Conservation (phyloP, 2,113 vertebrate genomes). For the Pelodiscus sinensis region DNA sequence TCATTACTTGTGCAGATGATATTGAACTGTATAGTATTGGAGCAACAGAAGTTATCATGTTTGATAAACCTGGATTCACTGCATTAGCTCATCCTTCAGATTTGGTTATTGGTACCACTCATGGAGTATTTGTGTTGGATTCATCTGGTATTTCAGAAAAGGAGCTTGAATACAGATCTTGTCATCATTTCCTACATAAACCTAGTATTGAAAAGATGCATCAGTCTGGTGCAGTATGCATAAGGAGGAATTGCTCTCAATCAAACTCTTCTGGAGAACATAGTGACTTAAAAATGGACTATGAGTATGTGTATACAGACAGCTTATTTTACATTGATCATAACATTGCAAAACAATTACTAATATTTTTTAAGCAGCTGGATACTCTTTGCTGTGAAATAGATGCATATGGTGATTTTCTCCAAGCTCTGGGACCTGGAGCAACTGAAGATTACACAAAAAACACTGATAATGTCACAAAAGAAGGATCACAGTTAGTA, state of each 20-base stretch:
- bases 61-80: slow-evolving; percentile 89
- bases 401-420: slow-evolving; percentile 95
- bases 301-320: slow-evolving; percentile 90
- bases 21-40: slow-evolving; percentile 89
- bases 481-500: slow-evolving; percentile 75
- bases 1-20: slow-evolving; percentile 92
- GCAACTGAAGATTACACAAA: slow-evolving; percentile 83
- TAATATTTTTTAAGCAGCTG: slow-evolving; percentile 81
- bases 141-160: not conserved
- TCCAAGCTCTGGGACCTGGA: slow-evolving; percentile 88
- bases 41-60: slow-evolving; percentile 67
- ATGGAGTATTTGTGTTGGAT: slow-evolving; percentile 93
- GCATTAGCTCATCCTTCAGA: slow-evolving; percentile 92
- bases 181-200: slow-evolving; percentile 90
- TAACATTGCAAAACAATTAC: slow-evolving; percentile 74
- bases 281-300: rapidly evolving
- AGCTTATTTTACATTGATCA: slow-evolving; percentile 91
- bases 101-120: slow-evolving; percentile 85
- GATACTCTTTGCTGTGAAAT: slow-evolving; percentile 87
- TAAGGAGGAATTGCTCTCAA: not conserved
- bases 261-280: not conserved
- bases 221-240: slow-evolving; percentile 78
- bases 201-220: slow-evolving; percentile 85
- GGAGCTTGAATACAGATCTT: slow-evolving; percentile 80
- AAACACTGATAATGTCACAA: slow-evolving; percentile 74